Conservation (phyloP, 2,888 invertebrate species). For the Leptinotarsa juncta region DNA sequence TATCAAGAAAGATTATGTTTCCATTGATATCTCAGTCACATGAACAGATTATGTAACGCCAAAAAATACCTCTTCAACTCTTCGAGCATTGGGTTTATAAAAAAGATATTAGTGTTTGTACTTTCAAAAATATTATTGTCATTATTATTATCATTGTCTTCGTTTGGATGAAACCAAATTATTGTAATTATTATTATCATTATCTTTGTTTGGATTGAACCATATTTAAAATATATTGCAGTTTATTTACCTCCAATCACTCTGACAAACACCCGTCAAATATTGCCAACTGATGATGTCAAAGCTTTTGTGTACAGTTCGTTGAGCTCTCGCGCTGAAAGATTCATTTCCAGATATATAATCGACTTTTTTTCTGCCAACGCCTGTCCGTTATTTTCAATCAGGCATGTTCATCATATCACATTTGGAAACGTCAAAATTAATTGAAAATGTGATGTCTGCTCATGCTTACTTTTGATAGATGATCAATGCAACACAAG, state of each 20-base stretch:
- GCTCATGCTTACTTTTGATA: conserved; percentile 26
- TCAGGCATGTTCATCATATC: conserved; percentile 36
- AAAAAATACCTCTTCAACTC: no score
- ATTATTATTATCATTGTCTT: no score
- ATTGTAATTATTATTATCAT: no score
- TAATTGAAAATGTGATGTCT: conserved; percentile 36
- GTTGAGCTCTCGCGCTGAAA: neutral
- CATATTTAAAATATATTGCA: no score
- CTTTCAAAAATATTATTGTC: no score
- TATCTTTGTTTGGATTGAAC: no score
- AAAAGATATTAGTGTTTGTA: no score
- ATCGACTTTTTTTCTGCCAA: conserved; percentile 6
- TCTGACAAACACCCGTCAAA: neutral
- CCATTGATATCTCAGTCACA: no score
- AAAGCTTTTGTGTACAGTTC: neutral
- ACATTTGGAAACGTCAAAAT: conserved; percentile 35
- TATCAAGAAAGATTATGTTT: no score
- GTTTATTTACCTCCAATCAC: neutral
- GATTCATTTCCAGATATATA: conserved; percentile 1
- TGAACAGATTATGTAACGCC: no score
- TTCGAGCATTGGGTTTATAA: no score
- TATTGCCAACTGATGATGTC: neutral
- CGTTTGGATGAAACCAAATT: no score
- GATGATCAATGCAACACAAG: neutral
- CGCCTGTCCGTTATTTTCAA: conserved; percentile 25